phyloP scores from a whole-genome alignment of 2,888 invertebrate genomes.

The Lypha dubia region DNA sequence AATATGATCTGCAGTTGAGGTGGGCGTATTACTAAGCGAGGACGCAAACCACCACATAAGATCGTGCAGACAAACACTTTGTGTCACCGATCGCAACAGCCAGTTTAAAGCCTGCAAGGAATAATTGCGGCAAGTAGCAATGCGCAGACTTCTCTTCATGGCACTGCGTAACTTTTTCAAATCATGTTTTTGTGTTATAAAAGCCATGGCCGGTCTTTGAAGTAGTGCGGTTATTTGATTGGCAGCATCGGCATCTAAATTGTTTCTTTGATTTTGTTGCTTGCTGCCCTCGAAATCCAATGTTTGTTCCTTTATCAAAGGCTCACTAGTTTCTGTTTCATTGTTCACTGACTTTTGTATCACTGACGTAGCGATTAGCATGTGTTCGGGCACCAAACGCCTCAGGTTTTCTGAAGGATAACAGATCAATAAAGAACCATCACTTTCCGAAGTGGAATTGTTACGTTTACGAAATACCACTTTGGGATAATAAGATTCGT shows the following conservation, averaged over 20 bases:
- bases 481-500: constrained; percentile 78
- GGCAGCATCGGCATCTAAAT: constrained; percentile 75
- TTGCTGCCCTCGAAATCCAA: constrained; percentile 60
- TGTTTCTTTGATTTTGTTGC: constrained; percentile 68
- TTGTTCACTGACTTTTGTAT: constrained; percentile 79
- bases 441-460: constrained; percentile 88
- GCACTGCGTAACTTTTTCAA: constrained; percentile 92
- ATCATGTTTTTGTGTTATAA: constrained; percentile 93
- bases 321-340: constrained; percentile 68
- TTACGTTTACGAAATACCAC: constrained; percentile 86
- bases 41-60: constrained; percentile 98
- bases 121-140: constrained; percentile 91
- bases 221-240: constrained; percentile 78
- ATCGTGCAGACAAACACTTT: constrained; percentile 95
- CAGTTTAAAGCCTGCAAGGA: constrained; percentile 98
- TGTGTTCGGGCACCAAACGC: constrained; percentile 88
- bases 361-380: constrained; percentile 81
- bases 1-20: constrained; percentile 80
- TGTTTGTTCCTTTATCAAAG: constrained; percentile 28
- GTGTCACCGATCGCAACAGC: constrained; percentile 95
- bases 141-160: constrained; percentile 93
- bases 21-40: constrained; percentile 87
- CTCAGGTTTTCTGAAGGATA: constrained; percentile 95
- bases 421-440: constrained; percentile 86
- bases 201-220: constrained; percentile 91